Conservation (phyloP, 2,113 vertebrate species). For the Chamaetylas fuelleborni region DNA sequence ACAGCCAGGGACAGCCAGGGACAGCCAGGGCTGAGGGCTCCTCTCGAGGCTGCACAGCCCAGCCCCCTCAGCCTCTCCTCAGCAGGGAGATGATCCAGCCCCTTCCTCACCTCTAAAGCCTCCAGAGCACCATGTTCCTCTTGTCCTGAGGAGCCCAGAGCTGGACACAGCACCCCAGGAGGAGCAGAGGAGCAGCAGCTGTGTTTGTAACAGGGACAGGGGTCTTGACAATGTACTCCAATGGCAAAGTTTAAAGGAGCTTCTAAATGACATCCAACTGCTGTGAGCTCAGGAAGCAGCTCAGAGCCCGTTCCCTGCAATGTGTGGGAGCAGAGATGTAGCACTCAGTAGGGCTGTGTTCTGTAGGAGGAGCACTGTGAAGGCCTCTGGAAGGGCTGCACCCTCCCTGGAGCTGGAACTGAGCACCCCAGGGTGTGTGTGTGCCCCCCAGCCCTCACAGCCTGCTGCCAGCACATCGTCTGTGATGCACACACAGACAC, state of each 20-base stretch:
- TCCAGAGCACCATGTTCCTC: not conserved
- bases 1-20: no score
- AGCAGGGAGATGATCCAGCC: not conserved
- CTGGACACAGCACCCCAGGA: not conserved
- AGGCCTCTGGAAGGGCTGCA: not conserved
- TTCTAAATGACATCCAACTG: not conserved
- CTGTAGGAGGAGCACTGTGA: fast-evolving
- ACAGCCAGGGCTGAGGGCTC: not conserved
- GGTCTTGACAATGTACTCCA: not conserved
- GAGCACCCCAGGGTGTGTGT: not conserved
- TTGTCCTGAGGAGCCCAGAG: not conserved
- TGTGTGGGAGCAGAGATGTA: not conserved
- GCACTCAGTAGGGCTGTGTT: not conserved
- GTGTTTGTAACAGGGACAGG: not conserved
- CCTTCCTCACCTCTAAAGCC: not conserved
- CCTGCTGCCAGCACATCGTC: not conserved
- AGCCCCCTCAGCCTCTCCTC: not conserved
- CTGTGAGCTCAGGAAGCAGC: not conserved
- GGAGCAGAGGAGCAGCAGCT: not conserved
- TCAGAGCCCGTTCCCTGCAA: not conserved
- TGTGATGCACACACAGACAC: not conserved
- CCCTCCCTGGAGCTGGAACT: not conserved
- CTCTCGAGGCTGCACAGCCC: not conserved
- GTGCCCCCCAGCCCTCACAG: not conserved
- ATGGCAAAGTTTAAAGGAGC: not conserved